A percentile compares a stretch with the other conserved stretches of the same genome.
phyloP scores from a whole-genome alignment of 2,888 invertebrate species.

The Xestia sexstrigata region DNA sequence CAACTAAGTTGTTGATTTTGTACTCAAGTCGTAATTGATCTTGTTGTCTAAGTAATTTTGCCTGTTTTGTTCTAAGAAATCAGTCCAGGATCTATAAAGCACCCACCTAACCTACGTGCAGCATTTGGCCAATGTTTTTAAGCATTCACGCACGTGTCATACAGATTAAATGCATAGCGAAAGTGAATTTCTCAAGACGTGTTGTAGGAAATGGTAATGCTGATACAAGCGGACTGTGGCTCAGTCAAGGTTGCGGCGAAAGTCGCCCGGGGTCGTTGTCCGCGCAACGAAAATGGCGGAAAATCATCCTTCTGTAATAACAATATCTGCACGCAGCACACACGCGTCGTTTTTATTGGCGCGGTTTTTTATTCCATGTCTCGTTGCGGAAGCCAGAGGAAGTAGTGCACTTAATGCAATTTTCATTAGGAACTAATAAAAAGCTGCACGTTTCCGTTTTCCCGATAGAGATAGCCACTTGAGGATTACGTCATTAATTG shows the following conservation, averaged over 20 bases:
- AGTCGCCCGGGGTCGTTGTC: constrained; percentile 83
- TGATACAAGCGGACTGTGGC: constrained; percentile 75
- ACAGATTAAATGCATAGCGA: constrained; percentile 79
- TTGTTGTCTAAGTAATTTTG: neutral
- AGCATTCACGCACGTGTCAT: constrained; percentile 44
- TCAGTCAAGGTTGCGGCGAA: constrained; percentile 89
- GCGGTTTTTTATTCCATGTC: constrained; percentile 33
- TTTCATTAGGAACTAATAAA: constrained; percentile 41
- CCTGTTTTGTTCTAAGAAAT: neutral
- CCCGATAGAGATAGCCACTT: neutral
- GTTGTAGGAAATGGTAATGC: constrained; percentile 83
- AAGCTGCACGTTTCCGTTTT: constrained; percentile 32
- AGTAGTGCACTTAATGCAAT: constrained; percentile 31
- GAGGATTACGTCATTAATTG: neutral
- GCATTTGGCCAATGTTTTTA: constrained; percentile 9
- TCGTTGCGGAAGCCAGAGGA: constrained; percentile 54
- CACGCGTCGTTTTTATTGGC: constrained; percentile 34
- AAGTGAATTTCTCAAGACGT: constrained; percentile 85
- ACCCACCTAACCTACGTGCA: neutral
- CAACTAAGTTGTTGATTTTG: neutral
- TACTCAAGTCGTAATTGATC: neutral
- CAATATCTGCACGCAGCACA: constrained; percentile 56
- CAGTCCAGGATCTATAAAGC: neutral
- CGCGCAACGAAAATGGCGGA: constrained; percentile 72
- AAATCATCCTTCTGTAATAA: constrained; percentile 70